Evolutionary conservation across 2,113 vertebrate genomes (phyloP).

Genomic region (Indicator maculatus): DNA sequence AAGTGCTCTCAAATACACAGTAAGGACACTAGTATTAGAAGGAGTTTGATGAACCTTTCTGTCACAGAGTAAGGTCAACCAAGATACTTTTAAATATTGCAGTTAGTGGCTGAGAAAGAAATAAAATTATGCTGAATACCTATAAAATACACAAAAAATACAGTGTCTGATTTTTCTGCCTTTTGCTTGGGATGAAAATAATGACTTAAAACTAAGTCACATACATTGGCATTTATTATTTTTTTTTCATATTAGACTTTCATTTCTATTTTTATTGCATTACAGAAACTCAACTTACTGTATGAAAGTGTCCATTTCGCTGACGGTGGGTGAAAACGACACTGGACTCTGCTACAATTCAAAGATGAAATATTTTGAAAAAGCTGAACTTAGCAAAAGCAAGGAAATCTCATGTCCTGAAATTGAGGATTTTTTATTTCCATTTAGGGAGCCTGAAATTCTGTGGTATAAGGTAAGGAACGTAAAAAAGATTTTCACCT

Average conservation of each 20-base stretch:
- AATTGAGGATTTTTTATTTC: slow-evolving; percentile 91
- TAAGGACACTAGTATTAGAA: neutral
- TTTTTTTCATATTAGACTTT: slow-evolving; percentile 3
- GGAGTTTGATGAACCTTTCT: neutral
- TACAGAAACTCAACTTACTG: slow-evolving; percentile 97
- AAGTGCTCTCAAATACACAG: neutral
- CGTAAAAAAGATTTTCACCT: neutral
- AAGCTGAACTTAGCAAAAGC: slow-evolving; percentile 97
- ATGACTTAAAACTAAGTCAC: neutral
- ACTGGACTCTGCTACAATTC: slow-evolving; percentile 97
- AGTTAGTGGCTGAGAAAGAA: neutral
- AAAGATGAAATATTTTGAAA: slow-evolving; percentile 97
- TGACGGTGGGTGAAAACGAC: slow-evolving; percentile 95
- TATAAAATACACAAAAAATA: neutral
- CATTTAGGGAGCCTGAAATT: slow-evolving; percentile 88
- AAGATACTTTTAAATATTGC: neutral
- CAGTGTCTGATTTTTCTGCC: neutral
- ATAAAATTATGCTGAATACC: neutral
- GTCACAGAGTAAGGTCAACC: neutral
- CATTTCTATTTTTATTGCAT: slow-evolving; percentile 70
- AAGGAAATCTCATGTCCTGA: slow-evolving; percentile 94
- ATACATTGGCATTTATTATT: neutral
- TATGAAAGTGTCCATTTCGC: slow-evolving; percentile 98
- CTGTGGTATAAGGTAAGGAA: slow-evolving; percentile 95
- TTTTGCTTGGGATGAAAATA: neutral